Evolutionary conservation across 2,113 vertebrate genomes (phyloP).

Genomic region (Triplophysa tibetana): DNA sequence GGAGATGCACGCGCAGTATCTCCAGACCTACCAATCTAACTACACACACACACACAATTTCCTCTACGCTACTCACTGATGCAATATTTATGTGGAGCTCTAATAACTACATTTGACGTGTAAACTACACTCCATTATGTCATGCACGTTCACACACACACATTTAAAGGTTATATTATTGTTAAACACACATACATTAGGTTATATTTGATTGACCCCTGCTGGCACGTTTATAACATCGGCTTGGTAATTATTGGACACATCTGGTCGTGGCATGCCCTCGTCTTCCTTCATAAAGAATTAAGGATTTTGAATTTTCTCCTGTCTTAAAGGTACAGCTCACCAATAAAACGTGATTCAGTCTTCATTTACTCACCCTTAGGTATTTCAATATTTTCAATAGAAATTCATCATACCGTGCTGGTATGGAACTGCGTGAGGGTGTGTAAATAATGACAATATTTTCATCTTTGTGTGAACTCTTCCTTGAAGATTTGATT

Average conservation of each 20-base stretch:
- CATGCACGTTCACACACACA: slow-evolving; percentile 1
- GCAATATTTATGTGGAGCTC: slow-evolving; percentile 36
- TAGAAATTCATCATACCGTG: no score
- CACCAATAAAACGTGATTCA: background rate
- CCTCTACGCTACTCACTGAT: slow-evolving; percentile 27
- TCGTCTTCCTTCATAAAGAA: background rate
- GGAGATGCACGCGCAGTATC: slow-evolving; percentile 50
- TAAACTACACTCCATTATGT: slow-evolving; percentile 36
- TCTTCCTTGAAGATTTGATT: no score
- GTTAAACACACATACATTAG: slow-evolving; percentile 35
- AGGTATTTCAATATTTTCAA: no score
- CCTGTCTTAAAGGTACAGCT: background rate
- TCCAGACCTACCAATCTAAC: slow-evolving; percentile 28
- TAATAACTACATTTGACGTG: slow-evolving; percentile 30
- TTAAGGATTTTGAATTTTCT: background rate
- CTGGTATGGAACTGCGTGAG: no score
- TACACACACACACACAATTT: slow-evolving; percentile 24
- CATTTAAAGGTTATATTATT: slow-evolving; percentile 32
- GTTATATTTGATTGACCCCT: slow-evolving; percentile 32
- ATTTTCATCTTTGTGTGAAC: no score
- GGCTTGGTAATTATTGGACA: background rate
- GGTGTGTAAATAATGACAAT: no score
- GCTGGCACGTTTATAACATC: background rate
- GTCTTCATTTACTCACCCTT: no score
- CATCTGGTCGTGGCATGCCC: background rate